phyloP scores from a whole-genome alignment of 2,113 vertebrate genomes.

The Malurus alboscapulatus region DNA sequence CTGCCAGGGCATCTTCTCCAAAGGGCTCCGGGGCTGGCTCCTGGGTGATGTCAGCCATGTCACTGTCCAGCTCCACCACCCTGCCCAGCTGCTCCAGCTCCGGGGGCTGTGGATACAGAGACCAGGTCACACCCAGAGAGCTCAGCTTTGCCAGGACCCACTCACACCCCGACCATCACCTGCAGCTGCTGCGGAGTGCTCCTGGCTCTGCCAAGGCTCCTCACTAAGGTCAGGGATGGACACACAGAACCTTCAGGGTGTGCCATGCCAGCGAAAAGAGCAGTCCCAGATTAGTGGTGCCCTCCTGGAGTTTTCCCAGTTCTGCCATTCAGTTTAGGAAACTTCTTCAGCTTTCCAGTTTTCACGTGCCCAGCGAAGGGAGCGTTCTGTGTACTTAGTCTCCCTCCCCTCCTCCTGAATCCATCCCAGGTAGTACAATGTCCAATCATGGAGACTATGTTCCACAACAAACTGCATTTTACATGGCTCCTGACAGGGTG shows the following conservation, averaged over 20 bases:
- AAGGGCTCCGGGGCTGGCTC: constrained; percentile 73
- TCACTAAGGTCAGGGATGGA: not conserved
- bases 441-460: rapidly evolving
- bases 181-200: rapidly evolving
- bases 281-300: not conserved
- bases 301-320: not conserved
- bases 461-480: not conserved
- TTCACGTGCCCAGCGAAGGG: not conserved
- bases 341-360: not conserved
- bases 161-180: not conserved
- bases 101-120: constrained; percentile 72
- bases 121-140: not conserved
- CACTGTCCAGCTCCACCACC: constrained; percentile 88
- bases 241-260: not conserved
- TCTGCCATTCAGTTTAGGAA: not conserved
- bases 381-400: not conserved
- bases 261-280: not conserved
- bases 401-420: not conserved
- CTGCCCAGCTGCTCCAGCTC: constrained; percentile 78
- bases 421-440: not conserved
- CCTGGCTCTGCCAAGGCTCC: not conserved
- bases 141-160: not conserved
- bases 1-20: constrained; percentile 53
- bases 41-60: constrained; percentile 96
- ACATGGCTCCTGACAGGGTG: rapidly evolving